A percentile compares a stretch with the other conserved stretches of the same genome.
These are phyloP conservation scores for Agrotis exclamationis DNA, from an alignment of 2,888 invertebrate species.

Conservation along the genomic window DNA sequence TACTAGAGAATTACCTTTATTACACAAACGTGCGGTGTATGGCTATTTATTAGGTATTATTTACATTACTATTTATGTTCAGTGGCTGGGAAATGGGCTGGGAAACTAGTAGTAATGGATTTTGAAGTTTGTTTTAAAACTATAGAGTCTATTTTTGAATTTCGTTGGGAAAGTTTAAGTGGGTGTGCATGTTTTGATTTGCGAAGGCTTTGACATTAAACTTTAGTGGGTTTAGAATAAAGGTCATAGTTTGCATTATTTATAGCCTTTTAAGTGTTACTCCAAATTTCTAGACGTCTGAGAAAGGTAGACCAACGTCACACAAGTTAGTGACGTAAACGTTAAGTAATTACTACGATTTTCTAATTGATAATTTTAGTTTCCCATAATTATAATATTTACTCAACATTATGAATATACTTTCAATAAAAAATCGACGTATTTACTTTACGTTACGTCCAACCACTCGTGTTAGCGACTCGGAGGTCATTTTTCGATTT, in stretches of 20 bases:
- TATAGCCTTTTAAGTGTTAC: neutral
- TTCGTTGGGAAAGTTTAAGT: slow-evolving; percentile 8
- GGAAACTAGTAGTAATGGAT: slow-evolving; percentile 45
- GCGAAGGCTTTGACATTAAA: slow-evolving; percentile 10
- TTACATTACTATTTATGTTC: slow-evolving; percentile 61
- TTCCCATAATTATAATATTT: no score
- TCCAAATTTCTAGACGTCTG: neutral
- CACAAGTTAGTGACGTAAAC: no score
- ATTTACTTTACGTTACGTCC: no score
- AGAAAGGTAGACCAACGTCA: no score
- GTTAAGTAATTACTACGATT: no score
- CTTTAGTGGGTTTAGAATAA: neutral
- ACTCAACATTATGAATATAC: no score
- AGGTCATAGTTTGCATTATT: neutral
- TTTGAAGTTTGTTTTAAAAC: slow-evolving; percentile 14
- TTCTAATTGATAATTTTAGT: no score
- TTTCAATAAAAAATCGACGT: no score
- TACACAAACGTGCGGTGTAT: slow-evolving; percentile 49
- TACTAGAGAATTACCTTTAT: slow-evolving; percentile 64
- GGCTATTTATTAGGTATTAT: slow-evolving; percentile 61
- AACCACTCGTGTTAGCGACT: no score
- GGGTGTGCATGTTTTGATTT: slow-evolving; percentile 16
- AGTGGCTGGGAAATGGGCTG: slow-evolving; percentile 16
- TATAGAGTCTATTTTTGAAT: slow-evolving; percentile 6
- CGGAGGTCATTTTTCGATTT: no score